Base-by-base conservation (phyloP, 1,140 invertebrate genomes). In the Oppia nitens region DNA sequence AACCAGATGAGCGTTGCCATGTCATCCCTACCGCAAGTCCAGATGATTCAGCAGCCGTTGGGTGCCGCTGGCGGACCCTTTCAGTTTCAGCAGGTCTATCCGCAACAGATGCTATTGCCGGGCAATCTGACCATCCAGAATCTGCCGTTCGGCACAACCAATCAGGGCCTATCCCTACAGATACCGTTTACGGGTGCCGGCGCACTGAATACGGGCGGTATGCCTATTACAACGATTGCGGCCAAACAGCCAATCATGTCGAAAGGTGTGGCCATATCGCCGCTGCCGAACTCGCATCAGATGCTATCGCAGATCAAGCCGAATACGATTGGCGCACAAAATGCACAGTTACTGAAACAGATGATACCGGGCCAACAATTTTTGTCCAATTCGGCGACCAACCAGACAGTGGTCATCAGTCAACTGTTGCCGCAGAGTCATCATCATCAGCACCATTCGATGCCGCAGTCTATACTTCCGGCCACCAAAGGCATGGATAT, bases 361-460 rank as follows among this genome's bases (percentile, higher is more conserved):
- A 17, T 40, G 17, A 6, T 40, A 40, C 32, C 32, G 17, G 32
- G 6, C 6, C 32, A 40, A 40, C 32, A 40, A 17, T 40, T 40
- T 40, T 6, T 6, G 4, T 9, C 6, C 17, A n/a, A n/a, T n/a
- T n/a, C n/a, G n/a, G 17, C 49, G 6, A 24, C 49, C 17, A 64
- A 54, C 40, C 62, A 57, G 14, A 55, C 23, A 23, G 20, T 27
- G n/a, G 1, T 0, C 47, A 26, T 27, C 57, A 25, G 27, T n/a
- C 28, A 40, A 59, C 54, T 60, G 24, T 21, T 61, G 26, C 54
- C 9, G 21, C n/a, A n/a, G n/a, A n/a, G n/a, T n/a, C n/a, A n/a
- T n/a, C 47, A 40, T 40, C 32, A 40, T 9, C 6, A 6, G 17
- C 32, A 40, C 6, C 32, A 40, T 40, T 40, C 32, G 17, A 40